These are phyloP conservation scores for Drosophila sp. DNA, from an alignment of 1,140 invertebrate genomes.

Conservation along the genomic window DNA sequence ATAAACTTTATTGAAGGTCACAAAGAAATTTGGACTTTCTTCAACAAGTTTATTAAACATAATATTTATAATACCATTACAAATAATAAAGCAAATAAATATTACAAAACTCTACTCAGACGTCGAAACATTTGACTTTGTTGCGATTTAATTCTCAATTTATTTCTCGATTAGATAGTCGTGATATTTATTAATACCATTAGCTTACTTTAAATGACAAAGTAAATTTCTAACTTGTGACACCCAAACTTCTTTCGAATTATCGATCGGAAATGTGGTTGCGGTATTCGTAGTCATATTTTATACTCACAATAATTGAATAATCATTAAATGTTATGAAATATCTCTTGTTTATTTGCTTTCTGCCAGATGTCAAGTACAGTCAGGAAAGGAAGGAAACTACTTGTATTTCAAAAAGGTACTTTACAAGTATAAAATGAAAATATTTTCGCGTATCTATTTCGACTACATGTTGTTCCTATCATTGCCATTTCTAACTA, in stretches of 20 bases:
- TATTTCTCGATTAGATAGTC: constrained; percentile 68
- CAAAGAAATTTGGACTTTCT: constrained; percentile 11
- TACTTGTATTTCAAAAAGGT: constrained; percentile 8
- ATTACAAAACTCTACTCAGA: neutral
- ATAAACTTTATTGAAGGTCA: constrained; percentile 21
- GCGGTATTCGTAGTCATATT: constrained; percentile 11
- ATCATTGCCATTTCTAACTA: neutral
- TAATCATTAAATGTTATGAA: constrained; percentile 51
- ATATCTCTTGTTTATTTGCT: constrained; percentile 40
- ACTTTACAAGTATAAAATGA: too few species aligned
- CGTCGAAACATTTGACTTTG: neutral
- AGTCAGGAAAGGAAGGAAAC: neutral
- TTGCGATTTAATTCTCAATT: constrained; percentile 2
- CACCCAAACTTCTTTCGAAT: constrained; percentile 42
- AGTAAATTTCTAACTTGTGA: constrained; percentile 63
- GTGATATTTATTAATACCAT: constrained; percentile 76
- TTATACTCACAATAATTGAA: constrained; percentile 22
- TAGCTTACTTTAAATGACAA: constrained; percentile 48
- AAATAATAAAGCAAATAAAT: neutral
- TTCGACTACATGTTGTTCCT: neutral
- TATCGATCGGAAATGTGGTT: constrained; percentile 5
- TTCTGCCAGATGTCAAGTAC: constrained; percentile 3
- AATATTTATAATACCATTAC: too few species aligned
- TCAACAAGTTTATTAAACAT: too few species aligned
- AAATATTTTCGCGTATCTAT: neutral